Evolutionary conservation across 2,888 invertebrate species (phyloP).

Genomic region (Drosophila tanythrix): DNA sequence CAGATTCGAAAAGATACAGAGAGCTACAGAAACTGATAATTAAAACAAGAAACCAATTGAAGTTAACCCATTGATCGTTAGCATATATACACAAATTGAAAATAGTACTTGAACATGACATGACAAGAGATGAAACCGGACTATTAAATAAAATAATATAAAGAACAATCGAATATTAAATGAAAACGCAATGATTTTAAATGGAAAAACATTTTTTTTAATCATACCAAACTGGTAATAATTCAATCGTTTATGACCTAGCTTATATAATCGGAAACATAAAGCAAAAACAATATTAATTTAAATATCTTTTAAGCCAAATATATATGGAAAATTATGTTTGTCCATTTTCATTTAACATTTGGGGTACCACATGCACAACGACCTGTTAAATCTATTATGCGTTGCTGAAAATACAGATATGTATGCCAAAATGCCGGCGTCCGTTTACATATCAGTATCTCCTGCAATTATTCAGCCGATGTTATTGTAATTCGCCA

Average conservation of each 20-base stretch:
- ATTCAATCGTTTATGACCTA: background rate
- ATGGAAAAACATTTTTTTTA: background rate
- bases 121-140: background rate
- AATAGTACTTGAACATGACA: background rate
- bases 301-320: background rate
- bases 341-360: background rate
- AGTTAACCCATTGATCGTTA: conserved; percentile 20
- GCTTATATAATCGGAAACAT: background rate
- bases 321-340: background rate
- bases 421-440: background rate
- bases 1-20: conserved; percentile 19
- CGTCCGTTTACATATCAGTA: background rate
- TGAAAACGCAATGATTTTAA: background rate
- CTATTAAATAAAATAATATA: background rate
- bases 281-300: background rate
- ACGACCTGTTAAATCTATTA: background rate
- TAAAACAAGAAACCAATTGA: conserved; percentile 45
- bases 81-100: background rate
- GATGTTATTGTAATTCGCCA: background rate
- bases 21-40: conserved; percentile 35
- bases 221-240: accelerated
- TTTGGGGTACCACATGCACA: background rate
- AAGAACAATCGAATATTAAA: background rate
- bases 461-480: background rate
- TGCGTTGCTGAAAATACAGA: background rate